Conservation (phyloP, 2,113 vertebrate genomes). For the Perognathus longimembris region DNA sequence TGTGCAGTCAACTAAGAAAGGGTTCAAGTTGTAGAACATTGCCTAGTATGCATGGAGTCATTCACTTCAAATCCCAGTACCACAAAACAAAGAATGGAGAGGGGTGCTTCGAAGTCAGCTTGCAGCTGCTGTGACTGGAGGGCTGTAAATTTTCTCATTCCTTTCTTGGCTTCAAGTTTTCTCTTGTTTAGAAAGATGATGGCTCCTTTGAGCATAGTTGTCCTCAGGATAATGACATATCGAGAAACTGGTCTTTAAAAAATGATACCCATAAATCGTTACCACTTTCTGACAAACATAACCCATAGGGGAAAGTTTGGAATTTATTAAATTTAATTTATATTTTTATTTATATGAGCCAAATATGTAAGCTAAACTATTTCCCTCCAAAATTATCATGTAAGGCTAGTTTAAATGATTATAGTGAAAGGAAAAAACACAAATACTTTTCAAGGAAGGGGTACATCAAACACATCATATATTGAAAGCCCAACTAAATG, state of each 20-base stretch:
- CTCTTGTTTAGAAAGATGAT: not conserved
- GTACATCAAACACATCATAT: too few species aligned
- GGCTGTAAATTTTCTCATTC: not conserved
- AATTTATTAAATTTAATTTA: not conserved
- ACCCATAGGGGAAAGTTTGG: not conserved
- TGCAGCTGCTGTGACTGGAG: not conserved
- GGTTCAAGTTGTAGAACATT: too few species aligned
- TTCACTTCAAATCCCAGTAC: too few species aligned
- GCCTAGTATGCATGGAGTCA: not conserved
- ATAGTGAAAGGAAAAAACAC: not conserved
- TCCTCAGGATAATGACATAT: not conserved
- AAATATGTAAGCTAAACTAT: not conserved
- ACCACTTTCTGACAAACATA: not conserved
- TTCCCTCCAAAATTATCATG: not conserved
- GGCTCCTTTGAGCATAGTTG: not conserved
- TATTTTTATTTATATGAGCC: not conserved
- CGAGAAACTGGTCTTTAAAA: not conserved
- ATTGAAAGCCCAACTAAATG: not conserved
- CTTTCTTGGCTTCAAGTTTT: not conserved
- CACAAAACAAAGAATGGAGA: too few species aligned
- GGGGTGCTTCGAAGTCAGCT: not conserved
- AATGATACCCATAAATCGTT: not conserved
- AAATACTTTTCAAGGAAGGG: not conserved
- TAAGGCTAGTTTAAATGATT: not conserved
- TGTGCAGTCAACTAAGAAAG: too few species aligned